Evolutionary conservation across 2,888 invertebrate species (phyloP).

Genomic region (Belgica antarctica): DNA sequence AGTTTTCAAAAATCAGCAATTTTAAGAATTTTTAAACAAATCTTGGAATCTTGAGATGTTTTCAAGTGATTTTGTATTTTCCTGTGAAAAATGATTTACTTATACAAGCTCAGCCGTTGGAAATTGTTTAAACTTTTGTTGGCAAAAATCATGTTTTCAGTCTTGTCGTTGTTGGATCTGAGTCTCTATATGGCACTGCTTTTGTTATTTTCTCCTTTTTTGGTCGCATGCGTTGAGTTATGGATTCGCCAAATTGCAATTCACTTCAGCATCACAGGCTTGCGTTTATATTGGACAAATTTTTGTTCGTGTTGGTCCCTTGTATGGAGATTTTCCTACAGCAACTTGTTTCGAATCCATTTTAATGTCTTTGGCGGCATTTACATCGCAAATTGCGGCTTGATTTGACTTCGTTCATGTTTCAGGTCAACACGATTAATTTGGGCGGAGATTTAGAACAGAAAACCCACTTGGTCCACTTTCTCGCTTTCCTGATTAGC

Average conservation of each 20-base stretch:
- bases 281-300: constrained; percentile 11
- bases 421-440: constrained; percentile 17
- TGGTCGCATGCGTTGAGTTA: neutral
- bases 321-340: constrained; percentile 19
- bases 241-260: neutral
- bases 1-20: too few species aligned
- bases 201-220: neutral
- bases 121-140: constrained; percentile 44
- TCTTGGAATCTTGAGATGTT: too few species aligned
- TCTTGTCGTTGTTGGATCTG: constrained; percentile 7
- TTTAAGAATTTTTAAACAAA: too few species aligned
- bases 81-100: constrained; percentile 27
- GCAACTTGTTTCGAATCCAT: neutral
- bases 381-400: constrained; percentile 16
- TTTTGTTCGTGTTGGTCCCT: too few species aligned
- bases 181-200: neutral
- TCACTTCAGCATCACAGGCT: neutral
- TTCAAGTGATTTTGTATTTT: neutral
- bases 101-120: constrained; percentile 45
- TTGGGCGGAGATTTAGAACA: too few species aligned
- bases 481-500: neutral
- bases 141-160: constrained; percentile 38
- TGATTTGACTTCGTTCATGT: constrained; percentile 9
- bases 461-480: neutral
- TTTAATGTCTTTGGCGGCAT: neutral